phyloP scores from a whole-genome alignment of 2,888 invertebrate genomes.

The Coleophora deauratella region DNA sequence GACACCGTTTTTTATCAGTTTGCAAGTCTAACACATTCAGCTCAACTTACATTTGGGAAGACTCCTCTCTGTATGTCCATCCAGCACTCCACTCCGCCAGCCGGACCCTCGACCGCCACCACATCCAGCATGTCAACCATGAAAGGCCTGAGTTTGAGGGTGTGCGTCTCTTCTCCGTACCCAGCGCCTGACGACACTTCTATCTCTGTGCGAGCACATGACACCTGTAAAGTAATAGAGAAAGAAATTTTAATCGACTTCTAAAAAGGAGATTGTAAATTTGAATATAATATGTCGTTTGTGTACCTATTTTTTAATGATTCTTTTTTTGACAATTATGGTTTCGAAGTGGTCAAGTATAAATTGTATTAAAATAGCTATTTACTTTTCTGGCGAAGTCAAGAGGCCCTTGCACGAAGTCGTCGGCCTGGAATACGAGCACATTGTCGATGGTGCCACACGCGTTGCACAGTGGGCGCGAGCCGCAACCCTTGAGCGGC shows the following conservation, averaged over 20 bases:
- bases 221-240: conserved; percentile 41
- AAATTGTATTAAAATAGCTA: too few relatives aligned
- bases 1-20: too few relatives aligned
- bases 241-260: too few relatives aligned
- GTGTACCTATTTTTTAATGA: too few relatives aligned
- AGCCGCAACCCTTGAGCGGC: conserved; percentile 78
- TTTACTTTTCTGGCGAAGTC: conserved; percentile 77
- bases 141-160: conserved; percentile 74
- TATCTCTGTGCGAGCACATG: conserved; percentile 53
- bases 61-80: conserved; percentile 83
- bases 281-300: too few relatives aligned
- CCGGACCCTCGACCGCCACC: conserved; percentile 77
- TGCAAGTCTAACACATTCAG: too few relatives aligned
- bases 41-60: conserved; percentile 76
- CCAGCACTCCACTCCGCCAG: conserved; percentile 81
- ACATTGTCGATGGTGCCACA: conserved; percentile 78
- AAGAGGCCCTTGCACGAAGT: conserved; percentile 77
- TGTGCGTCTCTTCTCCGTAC: conserved; percentile 41
- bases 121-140: conserved; percentile 81
- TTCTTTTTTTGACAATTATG: too few relatives aligned
- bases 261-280: too few relatives aligned
- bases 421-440: conserved; percentile 79
- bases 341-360: too few relatives aligned
- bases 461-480: conserved; percentile 74
- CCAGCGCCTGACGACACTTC: conserved; percentile 46